Percentiles rank a stretch among this genome's conserved stretches.
Evolutionary conservation across 2,113 vertebrate species (phyloP).

Genomic region (Micronisus gabar): DNA sequence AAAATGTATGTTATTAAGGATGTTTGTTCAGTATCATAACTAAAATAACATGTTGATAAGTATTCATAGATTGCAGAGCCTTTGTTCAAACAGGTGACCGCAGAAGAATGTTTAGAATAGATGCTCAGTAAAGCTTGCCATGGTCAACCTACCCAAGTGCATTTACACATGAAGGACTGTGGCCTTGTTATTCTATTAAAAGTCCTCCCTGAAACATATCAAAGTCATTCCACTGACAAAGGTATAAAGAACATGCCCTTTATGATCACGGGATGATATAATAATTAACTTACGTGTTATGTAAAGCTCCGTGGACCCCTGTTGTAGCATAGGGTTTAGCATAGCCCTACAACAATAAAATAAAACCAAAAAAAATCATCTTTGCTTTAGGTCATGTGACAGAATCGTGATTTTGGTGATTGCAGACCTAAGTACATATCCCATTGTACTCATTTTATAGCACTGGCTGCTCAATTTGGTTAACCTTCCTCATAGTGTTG

Average conservation of each 20-base stretch:
- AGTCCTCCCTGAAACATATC: neutral
- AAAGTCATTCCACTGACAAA: neutral
- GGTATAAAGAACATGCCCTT: neutral
- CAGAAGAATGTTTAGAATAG: neutral
- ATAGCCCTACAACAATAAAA: neutral
- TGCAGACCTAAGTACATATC: neutral
- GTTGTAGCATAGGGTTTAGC: neutral
- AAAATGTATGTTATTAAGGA: neutral
- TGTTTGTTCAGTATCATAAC: neutral
- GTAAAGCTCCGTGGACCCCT: neutral
- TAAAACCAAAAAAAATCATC: neutral
- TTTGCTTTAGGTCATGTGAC: neutral
- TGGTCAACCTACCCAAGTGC: neutral
- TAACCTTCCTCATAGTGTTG: neutral
- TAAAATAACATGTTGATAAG: neutral
- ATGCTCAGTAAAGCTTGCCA: neutral
- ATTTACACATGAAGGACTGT: neutral
- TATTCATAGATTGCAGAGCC: neutral
- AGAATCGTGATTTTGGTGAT: neutral
- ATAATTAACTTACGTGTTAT: neutral
- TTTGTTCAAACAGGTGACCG: neutral
- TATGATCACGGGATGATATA: neutral
- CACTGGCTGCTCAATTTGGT: neutral
- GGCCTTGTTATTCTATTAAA: neutral
- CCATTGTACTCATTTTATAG: neutral